Percentiles rank a stretch among this genome's conserved stretches.
phyloP scores from a whole-genome alignment of 92 coral and sea anemone species.

The Phenganax subtilis region DNA sequence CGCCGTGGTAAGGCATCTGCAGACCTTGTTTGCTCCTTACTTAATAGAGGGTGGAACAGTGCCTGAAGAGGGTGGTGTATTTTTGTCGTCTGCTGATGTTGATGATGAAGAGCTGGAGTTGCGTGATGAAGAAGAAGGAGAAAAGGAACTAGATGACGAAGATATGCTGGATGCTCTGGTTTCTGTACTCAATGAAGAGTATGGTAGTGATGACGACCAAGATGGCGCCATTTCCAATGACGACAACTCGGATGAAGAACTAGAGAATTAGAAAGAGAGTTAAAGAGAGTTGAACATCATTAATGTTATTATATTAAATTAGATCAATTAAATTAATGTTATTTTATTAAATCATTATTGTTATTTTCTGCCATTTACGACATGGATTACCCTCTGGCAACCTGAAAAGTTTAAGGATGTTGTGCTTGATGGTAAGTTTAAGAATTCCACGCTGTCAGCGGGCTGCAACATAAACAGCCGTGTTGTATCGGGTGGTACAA shows the following conservation, averaged over 20 bases:
- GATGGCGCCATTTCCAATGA: conserved; percentile 28
- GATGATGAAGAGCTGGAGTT: conserved; percentile 29
- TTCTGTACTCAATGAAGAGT: conserved; percentile 46
- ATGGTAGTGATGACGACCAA: conserved; percentile 44
- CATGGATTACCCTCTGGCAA: too few species aligned
- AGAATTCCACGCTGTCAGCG: too few species aligned
- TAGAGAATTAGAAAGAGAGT: not conserved
- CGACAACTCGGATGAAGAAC: conserved; percentile 31
- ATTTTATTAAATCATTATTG: not conserved
- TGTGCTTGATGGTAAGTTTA: too few species aligned
- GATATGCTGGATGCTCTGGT: conserved; percentile 37
- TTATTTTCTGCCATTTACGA: too few species aligned
- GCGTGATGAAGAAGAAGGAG: conserved; percentile 6
- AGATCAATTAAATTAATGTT: conserved; percentile 8
- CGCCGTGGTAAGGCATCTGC: not conserved
- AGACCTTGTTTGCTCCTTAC: not conserved
- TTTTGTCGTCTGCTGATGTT: not conserved
- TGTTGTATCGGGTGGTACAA: too few species aligned
- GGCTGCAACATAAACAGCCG: too few species aligned
- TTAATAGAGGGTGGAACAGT: not conserved
- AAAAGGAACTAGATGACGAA: conserved; percentile 29
- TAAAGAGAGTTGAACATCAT: not conserved
- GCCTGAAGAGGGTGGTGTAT: conserved; percentile 32
- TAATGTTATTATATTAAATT: too few species aligned
- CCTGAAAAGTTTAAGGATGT: too few species aligned